Evolutionary conservation across 2,113 vertebrate species (phyloP), one percentile per base, ranked within the genome.

Genomic region (Pteruthius melanotis): DNA sequence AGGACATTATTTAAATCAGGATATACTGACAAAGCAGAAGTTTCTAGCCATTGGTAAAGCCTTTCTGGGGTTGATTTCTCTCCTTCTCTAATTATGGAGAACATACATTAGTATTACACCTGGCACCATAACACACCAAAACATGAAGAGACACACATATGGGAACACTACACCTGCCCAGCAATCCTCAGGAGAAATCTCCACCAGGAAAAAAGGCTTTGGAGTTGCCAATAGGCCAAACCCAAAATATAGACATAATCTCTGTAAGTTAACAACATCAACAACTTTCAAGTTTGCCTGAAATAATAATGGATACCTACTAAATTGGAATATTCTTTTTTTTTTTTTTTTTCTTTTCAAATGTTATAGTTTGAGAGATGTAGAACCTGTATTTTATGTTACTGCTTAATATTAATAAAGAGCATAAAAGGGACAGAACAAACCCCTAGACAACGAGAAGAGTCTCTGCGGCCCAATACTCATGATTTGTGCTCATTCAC

Each of bases 31-130:
- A 68, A 77, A 68, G 53, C 13, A 80, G 28, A 37, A 54, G 10
- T 47, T 71, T 49, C 28, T 27, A 80, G 59, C 4, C 8, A 27
- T 6, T 72, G 10, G 18, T 26, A 71, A 83, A 12, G 11, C 17
- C 63, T 39, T 68, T 74, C 47, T 75, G 4, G 13, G 11, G 9
- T 23, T 85, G 53, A 68, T 45, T 88, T 88, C 3, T 26, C 24
- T 87, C n/a, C 56, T 57, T 45, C 15, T 26, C 39, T 31, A 33
- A 66, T 37, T 44, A 79, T 5, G 15, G 10, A 85, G 4, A 49
- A 21, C 24, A 66, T 7, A 44, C 0, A 1, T 45, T n/a, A 79
- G 12, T 4, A 31, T 19, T 13, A 4, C 10, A 11, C n/a, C 37
- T 66, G 17, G 35, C 39, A 63, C 21, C 3, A 0, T 14, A 68